Base-by-base conservation (phyloP, 37 sponge, comb jelly and placozoan genomes). In the Axinella damicornis region DNA sequence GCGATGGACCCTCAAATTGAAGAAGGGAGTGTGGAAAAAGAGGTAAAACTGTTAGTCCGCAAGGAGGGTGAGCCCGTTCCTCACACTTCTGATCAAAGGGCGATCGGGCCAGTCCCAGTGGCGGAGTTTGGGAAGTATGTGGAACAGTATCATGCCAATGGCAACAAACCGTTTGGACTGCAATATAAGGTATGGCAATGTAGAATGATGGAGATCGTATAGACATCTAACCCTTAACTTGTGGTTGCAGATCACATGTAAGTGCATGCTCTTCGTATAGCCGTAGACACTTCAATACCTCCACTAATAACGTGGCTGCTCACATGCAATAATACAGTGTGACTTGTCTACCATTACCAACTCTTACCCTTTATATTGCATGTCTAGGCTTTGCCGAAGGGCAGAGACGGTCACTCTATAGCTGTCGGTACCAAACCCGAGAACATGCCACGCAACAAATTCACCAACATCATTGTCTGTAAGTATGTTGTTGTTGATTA, bases 401-500 rank as follows among this genome's bases (percentile, higher is more conserved):
- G 39, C 24, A 36, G 60, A 33, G 82, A 35, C 1, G 16, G 70
- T 1, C 38, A 57, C n/a, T 71, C n/a, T 30, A n/a, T 5, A 12
- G 34, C 40, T 9, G 55, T 71, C 18, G 66, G 37, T 5, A 36
- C 25, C 11, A 58, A 11, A 18, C 54, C 22, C 13, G 61, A 57
- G 24, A 67, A 54, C 25, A 55, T 21, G 14, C 71, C 40, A 13
- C 27, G 18, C 55, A 89, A 89, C 61, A 81, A 84, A 82, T 89
- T 89, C 59, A 73, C 40, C 0, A 83, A 89, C 79, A 89, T 83
- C 31, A 36, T 46, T 0, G 82, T 75, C 27, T 88, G 88, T 88
- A 72, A 81, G 88, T 81, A 46, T 46, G 4, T 46, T 12, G 46
- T 46, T 4, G 4, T 46, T 46, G 9, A 9, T 9, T 12, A 12